Percentiles rank a stretch among this genome's conserved stretches.
These are phyloP conservation scores for Lophius piscatorius DNA, from an alignment of 2,113 vertebrate genomes.

Conservation along the genomic window DNA sequence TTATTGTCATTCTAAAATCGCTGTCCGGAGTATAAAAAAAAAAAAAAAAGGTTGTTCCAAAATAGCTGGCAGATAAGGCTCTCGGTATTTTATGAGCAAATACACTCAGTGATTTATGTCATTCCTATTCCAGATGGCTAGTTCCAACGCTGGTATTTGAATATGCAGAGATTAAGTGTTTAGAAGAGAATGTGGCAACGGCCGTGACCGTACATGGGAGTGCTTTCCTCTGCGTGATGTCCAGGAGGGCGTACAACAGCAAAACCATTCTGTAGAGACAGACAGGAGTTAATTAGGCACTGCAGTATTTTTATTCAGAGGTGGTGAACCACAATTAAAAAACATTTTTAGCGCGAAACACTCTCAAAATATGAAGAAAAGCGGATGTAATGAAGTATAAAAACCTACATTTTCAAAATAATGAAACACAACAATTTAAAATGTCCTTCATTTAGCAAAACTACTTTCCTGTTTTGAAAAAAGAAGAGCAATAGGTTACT, in stretches of 20 bases:
- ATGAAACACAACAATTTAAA: no score
- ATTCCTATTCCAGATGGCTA: conserved; percentile 15
- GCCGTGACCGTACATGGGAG: conserved; percentile 89
- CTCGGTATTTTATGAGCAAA: conserved; percentile 37
- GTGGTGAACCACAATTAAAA: background rate
- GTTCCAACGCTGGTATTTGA: conserved; percentile 30
- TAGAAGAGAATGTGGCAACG: background rate
- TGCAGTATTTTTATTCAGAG: no score
- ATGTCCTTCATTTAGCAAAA: no score
- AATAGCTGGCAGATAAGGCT: conserved; percentile 21
- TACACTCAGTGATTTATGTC: conserved; percentile 29
- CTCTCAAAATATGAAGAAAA: background rate
- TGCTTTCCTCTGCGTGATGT: conserved; percentile 97
- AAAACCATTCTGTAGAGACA: conserved; percentile 88
- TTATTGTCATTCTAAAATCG: conserved; percentile 7
- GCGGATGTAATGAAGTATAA: no score
- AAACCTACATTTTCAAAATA: no score
- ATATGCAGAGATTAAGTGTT: conserved; percentile 25
- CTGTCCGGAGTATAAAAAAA: conserved; percentile 24
- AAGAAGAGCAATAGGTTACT: no score
- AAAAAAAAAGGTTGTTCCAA: background rate
- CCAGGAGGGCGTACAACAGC: conserved; percentile 96
- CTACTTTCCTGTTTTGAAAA: no score
- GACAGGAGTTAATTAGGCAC: no score
- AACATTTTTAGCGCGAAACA: background rate